Percentiles rank a stretch among this genome's conserved stretches.
Evolutionary conservation across 35 echinoderm and acorn worm genomes (phyloP).

Genomic region (Nesometra sesokonis): DNA sequence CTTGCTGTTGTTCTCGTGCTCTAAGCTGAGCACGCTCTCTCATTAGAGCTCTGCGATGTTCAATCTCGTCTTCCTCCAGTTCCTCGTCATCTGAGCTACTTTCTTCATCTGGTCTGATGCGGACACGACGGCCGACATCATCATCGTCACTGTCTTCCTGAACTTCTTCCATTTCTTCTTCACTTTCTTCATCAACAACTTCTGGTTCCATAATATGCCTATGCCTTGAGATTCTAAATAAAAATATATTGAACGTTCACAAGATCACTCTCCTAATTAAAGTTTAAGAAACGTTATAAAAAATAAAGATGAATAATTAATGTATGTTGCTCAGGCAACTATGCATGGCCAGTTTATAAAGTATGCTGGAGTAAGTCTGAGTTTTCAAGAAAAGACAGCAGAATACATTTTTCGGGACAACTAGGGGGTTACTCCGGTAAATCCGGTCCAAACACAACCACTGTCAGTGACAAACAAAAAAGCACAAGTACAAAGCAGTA

Average conservation of each 20-base stretch:
- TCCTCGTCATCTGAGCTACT: constrained; percentile 89
- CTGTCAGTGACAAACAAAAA: too few species aligned
- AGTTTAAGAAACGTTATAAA: background rate
- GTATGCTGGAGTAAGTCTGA: too few species aligned
- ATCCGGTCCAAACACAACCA: too few species aligned
- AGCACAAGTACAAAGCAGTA: too few species aligned
- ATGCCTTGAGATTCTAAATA: constrained; percentile 44
- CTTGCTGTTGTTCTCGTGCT: constrained; percentile 4
- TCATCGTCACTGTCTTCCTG: background rate
- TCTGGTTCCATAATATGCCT: constrained; percentile 60
- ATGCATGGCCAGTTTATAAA: too few species aligned
- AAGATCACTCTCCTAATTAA: background rate
- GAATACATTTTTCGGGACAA: too few species aligned
- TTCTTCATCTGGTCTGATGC: constrained; percentile 70
- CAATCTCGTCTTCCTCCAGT: constrained; percentile 86
- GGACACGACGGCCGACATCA: constrained; percentile 17
- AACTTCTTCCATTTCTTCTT: constrained; percentile 23
- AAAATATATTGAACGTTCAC: background rate
- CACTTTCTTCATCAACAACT: constrained; percentile 46
- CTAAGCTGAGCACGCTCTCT: constrained; percentile 36
- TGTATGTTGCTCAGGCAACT: background rate
- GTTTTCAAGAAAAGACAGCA: too few species aligned
- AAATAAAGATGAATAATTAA: background rate
- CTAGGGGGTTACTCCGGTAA: background rate
- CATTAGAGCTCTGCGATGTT: constrained; percentile 49